Base-by-base conservation (phyloP, 1,140 invertebrate species). In the Leptinotarsa texana region DNA sequence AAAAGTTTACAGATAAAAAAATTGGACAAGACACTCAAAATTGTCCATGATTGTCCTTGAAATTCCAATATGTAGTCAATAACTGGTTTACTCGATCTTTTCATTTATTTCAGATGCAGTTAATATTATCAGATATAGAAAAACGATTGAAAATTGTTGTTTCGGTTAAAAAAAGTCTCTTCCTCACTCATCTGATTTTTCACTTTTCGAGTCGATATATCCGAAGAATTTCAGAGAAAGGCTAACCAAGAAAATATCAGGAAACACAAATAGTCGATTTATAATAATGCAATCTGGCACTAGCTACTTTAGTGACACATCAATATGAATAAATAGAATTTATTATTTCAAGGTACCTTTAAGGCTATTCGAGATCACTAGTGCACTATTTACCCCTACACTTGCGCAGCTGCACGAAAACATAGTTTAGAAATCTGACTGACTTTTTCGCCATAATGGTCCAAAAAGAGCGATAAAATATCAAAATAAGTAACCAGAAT, bases 281-380 rank as follows among this genome's bases (percentile, higher is more conserved):
- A 80, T 62, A 83, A 82, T 82, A 82, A 79, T 81, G 81, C 83
- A 80, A 84, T 81, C 81, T 80, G 79, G 73, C 76, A 77, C 72
- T 69, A 79, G 74, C 77, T 77, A 78, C 69, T 77, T 74, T 73
- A 80, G 72, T 79, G 74, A 78, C 70, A 80, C 75, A 78, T 78
- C 72, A 70, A 80, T 81, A 80, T 80, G 80, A 80, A 82, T 81
- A 82, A 81, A 82, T 81, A 82, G 79, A 79, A 81, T 79, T 82
- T 75, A 80, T 80, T 83, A 80, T 82, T 78, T 82, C 77, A 83
- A 83, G 82, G 81, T 83, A 83, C 81, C 81, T 80, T 83, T 83
- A 83, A 83, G 82, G 82, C 82, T 83, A 83, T 80, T 82, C 81
- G 82, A 83, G 82, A 83, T 83, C 82, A 83, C 82, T 83, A 83